Evolutionary conservation across 2,797 vertebrate genomes (phyloP).

Genomic region (Cossypha dichroa): DNA sequence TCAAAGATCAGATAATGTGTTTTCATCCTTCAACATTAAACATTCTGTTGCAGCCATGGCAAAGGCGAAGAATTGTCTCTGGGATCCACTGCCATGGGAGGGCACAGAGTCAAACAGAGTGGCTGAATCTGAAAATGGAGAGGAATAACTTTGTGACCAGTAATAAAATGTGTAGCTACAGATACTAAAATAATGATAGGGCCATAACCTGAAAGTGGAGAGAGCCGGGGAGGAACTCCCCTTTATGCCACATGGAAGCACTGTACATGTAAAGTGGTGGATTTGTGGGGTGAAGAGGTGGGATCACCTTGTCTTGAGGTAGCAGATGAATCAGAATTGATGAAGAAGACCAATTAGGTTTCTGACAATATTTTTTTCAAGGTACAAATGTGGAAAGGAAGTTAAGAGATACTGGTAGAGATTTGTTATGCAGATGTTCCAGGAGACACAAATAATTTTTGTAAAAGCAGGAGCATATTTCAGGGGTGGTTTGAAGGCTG

Average conservation of each 20-base stretch:
- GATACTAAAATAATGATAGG: slow-evolving; percentile 15
- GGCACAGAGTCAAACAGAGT: not conserved
- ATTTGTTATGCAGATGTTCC: not conserved
- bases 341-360: not conserved
- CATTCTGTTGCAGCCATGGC: slow-evolving; percentile 4
- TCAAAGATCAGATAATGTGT: slow-evolving; percentile 61
- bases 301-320: not conserved
- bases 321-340: not conserved
- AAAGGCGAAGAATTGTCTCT: slow-evolving; percentile 43
- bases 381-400: not conserved
- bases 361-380: not conserved
- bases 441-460: not conserved
- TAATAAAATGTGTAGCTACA: slow-evolving; percentile 33
- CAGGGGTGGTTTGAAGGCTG: not conserved
- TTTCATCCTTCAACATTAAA: slow-evolving; percentile 65
- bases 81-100: not conserved
- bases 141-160: slow-evolving; percentile 56
- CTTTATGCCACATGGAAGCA: not conserved
- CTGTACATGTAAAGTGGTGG: not conserved
- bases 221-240: not conserved
- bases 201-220: not conserved
- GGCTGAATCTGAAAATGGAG: slow-evolving; percentile 17
- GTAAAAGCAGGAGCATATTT: not conserved
- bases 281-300: not conserved
- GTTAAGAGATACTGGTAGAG: not conserved